These are phyloP conservation scores for Fopius arisanus DNA, from an alignment of 1,140 invertebrate genomes.

Conservation along the genomic window DNA sequence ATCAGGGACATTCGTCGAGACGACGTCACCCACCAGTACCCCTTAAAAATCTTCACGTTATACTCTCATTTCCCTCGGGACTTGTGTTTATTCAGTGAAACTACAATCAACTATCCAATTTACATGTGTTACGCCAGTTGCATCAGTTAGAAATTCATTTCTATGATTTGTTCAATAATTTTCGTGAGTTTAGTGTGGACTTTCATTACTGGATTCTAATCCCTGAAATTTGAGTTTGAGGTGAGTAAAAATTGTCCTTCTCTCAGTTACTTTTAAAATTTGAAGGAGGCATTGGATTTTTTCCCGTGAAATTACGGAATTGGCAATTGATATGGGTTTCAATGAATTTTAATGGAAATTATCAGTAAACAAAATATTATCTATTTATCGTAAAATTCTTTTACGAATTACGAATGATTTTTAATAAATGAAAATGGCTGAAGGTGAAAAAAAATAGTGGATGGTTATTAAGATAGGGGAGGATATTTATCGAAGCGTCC, in stretches of 20 bases:
- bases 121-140: not conserved
- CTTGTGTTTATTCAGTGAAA: not conserved
- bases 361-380: no score
- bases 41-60: not conserved
- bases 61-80: not conserved
- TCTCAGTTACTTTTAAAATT: not conserved
- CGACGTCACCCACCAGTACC: not conserved
- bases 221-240: not conserved
- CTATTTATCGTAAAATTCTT: no score
- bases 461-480: not conserved
- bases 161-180: not conserved
- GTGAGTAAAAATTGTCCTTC: not conserved
- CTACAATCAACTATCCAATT: not conserved
- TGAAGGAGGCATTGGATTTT: not conserved
- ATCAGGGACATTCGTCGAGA: conserved; percentile 17
- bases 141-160: not conserved
- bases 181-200: not conserved
- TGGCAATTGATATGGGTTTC: no score
- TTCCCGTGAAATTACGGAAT: not conserved
- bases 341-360: no score
- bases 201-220: not conserved
- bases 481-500: not conserved
- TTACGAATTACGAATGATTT: not conserved
- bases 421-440: not conserved
- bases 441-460: not conserved